Base-by-base conservation (phyloP, 2,888 invertebrate species). In the Erynnis tages region DNA sequence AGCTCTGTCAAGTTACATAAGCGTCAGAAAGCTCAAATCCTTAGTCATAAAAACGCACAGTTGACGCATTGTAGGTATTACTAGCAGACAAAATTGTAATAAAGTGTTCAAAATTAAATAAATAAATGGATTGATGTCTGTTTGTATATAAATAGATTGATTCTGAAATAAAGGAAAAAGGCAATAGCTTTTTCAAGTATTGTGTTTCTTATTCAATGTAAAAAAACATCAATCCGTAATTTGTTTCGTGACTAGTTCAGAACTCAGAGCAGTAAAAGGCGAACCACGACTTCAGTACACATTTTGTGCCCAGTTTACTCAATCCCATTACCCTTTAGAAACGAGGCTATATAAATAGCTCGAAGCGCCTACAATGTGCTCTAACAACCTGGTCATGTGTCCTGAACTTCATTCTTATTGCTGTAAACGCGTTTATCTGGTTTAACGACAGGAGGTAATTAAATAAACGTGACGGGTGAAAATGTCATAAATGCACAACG, bases 311-410 rank as follows among this genome's bases (percentile, higher is more conserved):
- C 30, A 14, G 43, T 27, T 43, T 50, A 37, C 43, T 37, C 50
- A 50, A 44, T 37, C 43, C 35, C 27, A 50, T 43, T 49, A 41
- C 34, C 49, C 25, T 34, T 43, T 35, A n/a, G n/a, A 21, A 50
- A 35, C 30, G 34, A 25, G 11, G 35, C 34, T 27, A 11, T 16
- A 13, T 17, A 34, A 43, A 35, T n/a, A 35, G 27, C 27, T 27
- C 27, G 4, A 13, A 35, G 27, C 27, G 19, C 27, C 4, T n/a
- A 30, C 41, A 27, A 43, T 13, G n/a, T 30, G 43, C 13, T 17
- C 11, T 7, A 30, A 14, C 6, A 40, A 27, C 16, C 27, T 14
- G 14, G 2, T n/a, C 14, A 29, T 7, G 10, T 41, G 14, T 10
- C 2, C 10, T 41, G 10, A 10, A 27, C 13, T 32, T 14, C 14